phyloP scores from a whole-genome alignment of 2,113 vertebrate genomes.

The Strix aluco region DNA sequence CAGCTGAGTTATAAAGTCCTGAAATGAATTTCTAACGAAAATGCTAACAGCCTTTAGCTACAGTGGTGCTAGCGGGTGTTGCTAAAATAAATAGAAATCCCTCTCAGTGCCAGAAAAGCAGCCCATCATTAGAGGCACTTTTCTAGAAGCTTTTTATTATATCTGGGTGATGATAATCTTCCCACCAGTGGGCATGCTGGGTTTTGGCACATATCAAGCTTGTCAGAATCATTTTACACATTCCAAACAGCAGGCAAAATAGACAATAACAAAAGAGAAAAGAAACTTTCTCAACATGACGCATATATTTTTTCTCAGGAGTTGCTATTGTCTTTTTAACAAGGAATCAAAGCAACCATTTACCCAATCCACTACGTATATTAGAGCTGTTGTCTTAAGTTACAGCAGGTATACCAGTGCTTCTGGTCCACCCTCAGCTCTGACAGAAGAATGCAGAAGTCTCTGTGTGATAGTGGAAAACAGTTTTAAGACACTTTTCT shows the following conservation, averaged over 20 bases:
- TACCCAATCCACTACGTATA: not conserved
- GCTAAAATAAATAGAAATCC: slow-evolving; percentile 54
- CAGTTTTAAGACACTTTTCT: not conserved
- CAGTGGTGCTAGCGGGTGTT: slow-evolving; percentile 33
- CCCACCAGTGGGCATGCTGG: slow-evolving; percentile 47
- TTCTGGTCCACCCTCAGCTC: not conserved
- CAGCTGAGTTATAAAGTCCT: slow-evolving; percentile 46
- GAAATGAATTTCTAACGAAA: slow-evolving; percentile 61
- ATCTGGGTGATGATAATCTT: slow-evolving; percentile 61
- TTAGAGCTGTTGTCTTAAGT: not conserved
- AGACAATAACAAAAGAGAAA: slow-evolving; percentile 49
- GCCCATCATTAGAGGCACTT: slow-evolving; percentile 21
- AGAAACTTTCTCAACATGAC: slow-evolving; percentile 41
- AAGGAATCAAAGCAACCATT: slow-evolving; percentile 20
- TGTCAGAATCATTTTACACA: slow-evolving; percentile 52
- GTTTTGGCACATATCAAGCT: slow-evolving; percentile 59
- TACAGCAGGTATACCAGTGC: not conserved
- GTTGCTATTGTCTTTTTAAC: not conserved
- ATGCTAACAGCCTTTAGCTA: slow-evolving; percentile 43
- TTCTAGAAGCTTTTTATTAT: slow-evolving; percentile 62
- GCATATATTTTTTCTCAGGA: not conserved
- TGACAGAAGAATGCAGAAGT: not conserved
- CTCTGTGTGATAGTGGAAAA: not conserved
- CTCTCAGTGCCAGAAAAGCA: slow-evolving; percentile 34
- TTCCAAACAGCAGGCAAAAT: slow-evolving; percentile 56